Conservation (phyloP, 2,888 invertebrate species). For the Bedellia somnulentella region DNA sequence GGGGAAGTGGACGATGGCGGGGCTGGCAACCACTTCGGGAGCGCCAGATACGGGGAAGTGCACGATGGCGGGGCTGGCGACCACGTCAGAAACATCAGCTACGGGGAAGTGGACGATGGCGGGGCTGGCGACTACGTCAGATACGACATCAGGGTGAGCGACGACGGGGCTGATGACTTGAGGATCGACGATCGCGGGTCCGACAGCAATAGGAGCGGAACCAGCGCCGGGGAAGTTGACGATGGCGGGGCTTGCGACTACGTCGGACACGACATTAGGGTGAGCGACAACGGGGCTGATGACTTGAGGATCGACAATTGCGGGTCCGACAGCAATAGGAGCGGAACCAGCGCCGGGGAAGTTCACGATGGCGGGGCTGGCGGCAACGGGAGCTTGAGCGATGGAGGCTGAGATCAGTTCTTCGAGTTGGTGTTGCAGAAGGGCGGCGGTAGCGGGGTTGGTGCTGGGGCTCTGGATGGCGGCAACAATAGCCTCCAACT, state of each 20-base stretch:
- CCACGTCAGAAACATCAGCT: slow-evolving; percentile 7
- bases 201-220: slow-evolving; percentile 10
- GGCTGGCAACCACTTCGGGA: slow-evolving; percentile 12
- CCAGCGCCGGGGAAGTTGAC: slow-evolving; percentile 2
- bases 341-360: not conserved
- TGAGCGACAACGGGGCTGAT: not conserved
- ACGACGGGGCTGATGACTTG: not conserved
- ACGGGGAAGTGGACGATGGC: slow-evolving; percentile 10
- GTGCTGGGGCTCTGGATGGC: slow-evolving; percentile 27
- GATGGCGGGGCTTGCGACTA: slow-evolving; percentile 3
- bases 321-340: slow-evolving; percentile 1
- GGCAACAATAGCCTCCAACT: slow-evolving; percentile 21
- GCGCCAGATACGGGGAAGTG: slow-evolving; percentile 11
- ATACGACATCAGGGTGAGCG: slow-evolving; percentile 1
- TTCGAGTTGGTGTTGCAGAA: slow-evolving; percentile 20
- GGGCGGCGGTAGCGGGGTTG: slow-evolving; percentile 24
- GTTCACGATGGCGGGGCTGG: slow-evolving; percentile 6
- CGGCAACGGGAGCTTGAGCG: slow-evolving; percentile 10
- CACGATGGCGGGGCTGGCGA: slow-evolving; percentile 11
- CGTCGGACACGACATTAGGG: slow-evolving; percentile 9
- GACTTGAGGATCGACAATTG: slow-evolving; percentile 9
- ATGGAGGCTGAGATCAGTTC: slow-evolving; percentile 14
- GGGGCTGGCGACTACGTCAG: slow-evolving; percentile 13
- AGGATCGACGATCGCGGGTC: slow-evolving; percentile 11
- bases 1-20: slow-evolving; percentile 9